Percentiles rank a stretch among this genome's conserved stretches.
These are phyloP conservation scores for Galerucella nymphaeae DNA, from an alignment of 2,888 invertebrate genomes.

Conservation along the genomic window DNA sequence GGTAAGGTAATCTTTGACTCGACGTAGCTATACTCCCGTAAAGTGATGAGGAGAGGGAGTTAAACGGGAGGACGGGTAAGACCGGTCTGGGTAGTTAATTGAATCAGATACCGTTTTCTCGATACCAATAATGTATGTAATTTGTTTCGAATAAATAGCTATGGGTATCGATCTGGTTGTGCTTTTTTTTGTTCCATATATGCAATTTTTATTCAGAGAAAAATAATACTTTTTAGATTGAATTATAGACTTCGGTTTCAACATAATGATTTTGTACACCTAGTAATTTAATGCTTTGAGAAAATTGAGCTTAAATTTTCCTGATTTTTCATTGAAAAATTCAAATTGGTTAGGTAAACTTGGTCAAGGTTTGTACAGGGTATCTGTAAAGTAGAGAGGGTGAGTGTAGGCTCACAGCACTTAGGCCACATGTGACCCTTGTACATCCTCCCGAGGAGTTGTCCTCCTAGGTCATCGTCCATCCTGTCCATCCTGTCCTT, in stretches of 20 bases:
- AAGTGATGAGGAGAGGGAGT: constrained; percentile 15
- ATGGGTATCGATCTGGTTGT: constrained; percentile 30
- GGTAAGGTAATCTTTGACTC: no score
- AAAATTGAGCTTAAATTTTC: background rate
- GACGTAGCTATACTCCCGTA: background rate
- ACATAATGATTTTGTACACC: no score
- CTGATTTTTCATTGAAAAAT: no score
- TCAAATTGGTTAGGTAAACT: no score
- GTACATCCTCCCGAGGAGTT: no score
- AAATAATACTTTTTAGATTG: background rate
- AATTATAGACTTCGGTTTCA: background rate
- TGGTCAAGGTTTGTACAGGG: no score
- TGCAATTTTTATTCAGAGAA: constrained; percentile 14
- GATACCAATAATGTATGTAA: constrained; percentile 40
- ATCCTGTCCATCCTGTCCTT: no score
- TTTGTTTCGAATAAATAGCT: constrained; percentile 38
- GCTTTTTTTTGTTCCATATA: constrained; percentile 14
- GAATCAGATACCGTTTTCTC: constrained; percentile 42
- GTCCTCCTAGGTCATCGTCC: no score
- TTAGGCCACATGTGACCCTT: no score
- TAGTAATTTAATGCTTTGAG: background rate
- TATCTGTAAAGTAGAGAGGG: no score
- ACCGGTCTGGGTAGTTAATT: constrained; percentile 37
- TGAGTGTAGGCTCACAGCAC: no score
- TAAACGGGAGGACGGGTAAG: constrained; percentile 28